phyloP scores from a whole-genome alignment of 2,888 invertebrate species.

The Ptycholaimellus sp. region DNA sequence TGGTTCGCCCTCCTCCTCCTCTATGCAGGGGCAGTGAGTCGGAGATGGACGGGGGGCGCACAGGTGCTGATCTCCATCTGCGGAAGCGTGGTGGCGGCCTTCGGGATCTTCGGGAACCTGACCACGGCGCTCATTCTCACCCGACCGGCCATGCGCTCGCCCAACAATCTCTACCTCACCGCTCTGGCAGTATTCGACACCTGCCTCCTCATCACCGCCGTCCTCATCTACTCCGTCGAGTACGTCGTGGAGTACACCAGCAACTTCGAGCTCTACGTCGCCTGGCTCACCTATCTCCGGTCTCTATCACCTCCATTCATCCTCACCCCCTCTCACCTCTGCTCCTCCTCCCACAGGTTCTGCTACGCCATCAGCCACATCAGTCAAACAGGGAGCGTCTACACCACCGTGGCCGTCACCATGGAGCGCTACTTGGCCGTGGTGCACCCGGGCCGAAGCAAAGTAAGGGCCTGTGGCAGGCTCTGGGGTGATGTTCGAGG shows the following conservation, averaged over 20 bases:
- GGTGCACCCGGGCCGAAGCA: slow-evolving; percentile 13
- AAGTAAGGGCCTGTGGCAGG: slow-evolving; percentile 1
- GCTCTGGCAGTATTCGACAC: slow-evolving; percentile 82
- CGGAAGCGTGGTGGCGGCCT: slow-evolving; percentile 48
- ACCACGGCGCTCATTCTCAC: slow-evolving; percentile 69
- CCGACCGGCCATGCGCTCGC: slow-evolving; percentile 77
- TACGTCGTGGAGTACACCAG: slow-evolving; percentile 60
- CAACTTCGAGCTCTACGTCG: slow-evolving; percentile 37
- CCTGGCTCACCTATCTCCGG: slow-evolving; percentile 15
- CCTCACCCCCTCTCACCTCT: too few species aligned
- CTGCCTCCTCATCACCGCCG: slow-evolving; percentile 53
- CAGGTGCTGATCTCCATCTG: slow-evolving; percentile 16
- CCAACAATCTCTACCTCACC: slow-evolving; percentile 74
- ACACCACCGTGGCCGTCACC: slow-evolving; percentile 19
- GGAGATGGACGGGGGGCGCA: too few species aligned
- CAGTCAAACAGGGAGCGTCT: slow-evolving; percentile 19
- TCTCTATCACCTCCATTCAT: background rate
- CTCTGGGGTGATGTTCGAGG: background rate
- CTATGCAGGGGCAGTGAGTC: too few species aligned
- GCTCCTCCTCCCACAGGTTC: too few species aligned
- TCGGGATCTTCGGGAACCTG: slow-evolving; percentile 65
- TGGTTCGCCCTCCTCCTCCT: too few species aligned
- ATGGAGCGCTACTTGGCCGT: slow-evolving; percentile 20
- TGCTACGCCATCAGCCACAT: slow-evolving; percentile 20
- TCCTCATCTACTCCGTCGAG: slow-evolving; percentile 59